phyloP scores from a whole-genome alignment of 2,888 invertebrate species.

The Nebria brevicollis region DNA sequence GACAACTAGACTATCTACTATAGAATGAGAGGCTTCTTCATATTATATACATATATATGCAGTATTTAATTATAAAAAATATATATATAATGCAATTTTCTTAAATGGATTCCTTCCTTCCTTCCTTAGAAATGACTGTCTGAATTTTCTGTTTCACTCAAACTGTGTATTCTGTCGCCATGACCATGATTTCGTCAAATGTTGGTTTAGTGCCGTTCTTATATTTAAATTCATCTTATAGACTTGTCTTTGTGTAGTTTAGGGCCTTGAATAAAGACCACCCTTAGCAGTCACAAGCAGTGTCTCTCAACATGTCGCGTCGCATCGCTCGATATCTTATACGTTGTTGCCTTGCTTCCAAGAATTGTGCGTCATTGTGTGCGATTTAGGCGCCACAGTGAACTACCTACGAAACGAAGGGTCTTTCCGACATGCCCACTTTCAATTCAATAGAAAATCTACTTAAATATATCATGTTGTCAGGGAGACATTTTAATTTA shows the following conservation, averaged over 20 bases:
- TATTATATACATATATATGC: not conserved
- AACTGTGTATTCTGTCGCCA: not conserved
- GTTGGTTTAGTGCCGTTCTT: slow-evolving; percentile 14
- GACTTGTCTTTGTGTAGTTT: slow-evolving; percentile 21
- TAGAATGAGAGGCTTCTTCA: slow-evolving; percentile 15
- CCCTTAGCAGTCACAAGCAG: slow-evolving; percentile 51
- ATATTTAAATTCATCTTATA: slow-evolving; percentile 8
- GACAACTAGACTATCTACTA: not conserved
- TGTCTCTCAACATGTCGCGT: slow-evolving; percentile 34
- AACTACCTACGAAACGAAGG: not conserved
- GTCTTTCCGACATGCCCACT: not conserved
- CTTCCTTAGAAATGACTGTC: slow-evolving; percentile 51
- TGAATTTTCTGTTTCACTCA: slow-evolving; percentile 12
- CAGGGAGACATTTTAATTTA: no score
- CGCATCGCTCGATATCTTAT: no score
- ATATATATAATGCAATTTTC: slow-evolving; percentile 57
- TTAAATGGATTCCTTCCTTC: slow-evolving; percentile 55
- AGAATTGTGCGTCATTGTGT: no score
- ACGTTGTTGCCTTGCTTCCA: not conserved
- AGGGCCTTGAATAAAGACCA: slow-evolving; percentile 54
- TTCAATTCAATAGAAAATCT: not conserved
- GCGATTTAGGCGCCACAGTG: not conserved
- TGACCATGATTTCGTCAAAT: slow-evolving; percentile 7
- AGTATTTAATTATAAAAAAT: slow-evolving; percentile 51
- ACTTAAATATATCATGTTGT: no score